These are phyloP conservation scores for Percopsis transmontana DNA, from an alignment of 2,113 vertebrate species.

Conservation along the genomic window DNA sequence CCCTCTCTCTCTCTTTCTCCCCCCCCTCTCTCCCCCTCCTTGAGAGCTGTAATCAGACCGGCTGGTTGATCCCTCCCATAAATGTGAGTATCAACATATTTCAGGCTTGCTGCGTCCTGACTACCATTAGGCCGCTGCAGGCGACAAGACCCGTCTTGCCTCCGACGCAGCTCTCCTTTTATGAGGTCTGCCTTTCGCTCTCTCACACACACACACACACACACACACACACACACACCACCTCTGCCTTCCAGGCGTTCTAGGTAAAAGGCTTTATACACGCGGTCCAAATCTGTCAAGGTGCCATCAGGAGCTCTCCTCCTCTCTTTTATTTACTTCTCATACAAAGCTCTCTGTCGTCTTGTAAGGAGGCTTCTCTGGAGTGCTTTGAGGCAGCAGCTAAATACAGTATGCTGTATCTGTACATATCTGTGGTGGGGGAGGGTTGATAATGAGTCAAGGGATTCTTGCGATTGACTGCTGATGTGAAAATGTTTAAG, in stretches of 20 bases:
- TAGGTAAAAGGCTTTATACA: conserved; percentile 54
- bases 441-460: background rate
- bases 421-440: no score
- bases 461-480: conserved; percentile 3
- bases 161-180: conserved; percentile 37
- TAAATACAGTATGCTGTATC: conserved; percentile 11
- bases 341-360: conserved; percentile 27
- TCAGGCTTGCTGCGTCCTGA: conserved; percentile 71
- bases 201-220: background rate
- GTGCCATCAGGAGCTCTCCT: conserved; percentile 45
- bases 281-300: conserved; percentile 57
- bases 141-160: conserved; percentile 56
- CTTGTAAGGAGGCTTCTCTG: conserved; percentile 48
- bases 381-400: conserved; percentile 47
- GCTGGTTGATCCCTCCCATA: conserved; percentile 72
- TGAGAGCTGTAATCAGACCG: conserved; percentile 60
- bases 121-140: conserved; percentile 69
- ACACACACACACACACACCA: background rate
- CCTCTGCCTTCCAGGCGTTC: conserved; percentile 8
- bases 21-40: conserved; percentile 21
- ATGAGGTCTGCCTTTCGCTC: conserved; percentile 17
- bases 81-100: conserved; percentile 73
- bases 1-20: background rate
- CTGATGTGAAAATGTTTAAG: no score
- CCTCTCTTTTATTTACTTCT: conserved; percentile 23